Conservation (phyloP, 1,140 invertebrate genomes). For the Drosophila bocki region DNA sequence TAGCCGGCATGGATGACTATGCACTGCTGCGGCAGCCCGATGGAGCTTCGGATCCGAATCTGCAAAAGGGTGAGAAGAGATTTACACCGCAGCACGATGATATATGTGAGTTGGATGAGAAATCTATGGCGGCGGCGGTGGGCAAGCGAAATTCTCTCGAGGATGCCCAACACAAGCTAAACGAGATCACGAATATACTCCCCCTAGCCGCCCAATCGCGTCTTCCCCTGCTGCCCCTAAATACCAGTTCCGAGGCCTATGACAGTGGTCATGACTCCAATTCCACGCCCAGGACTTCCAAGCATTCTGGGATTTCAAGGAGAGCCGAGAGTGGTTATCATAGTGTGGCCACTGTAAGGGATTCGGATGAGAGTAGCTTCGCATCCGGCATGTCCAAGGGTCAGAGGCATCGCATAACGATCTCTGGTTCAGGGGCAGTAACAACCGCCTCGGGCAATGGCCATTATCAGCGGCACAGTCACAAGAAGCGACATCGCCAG, state of each 20-base stretch:
- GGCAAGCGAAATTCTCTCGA: constrained; percentile 88
- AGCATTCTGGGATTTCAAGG: constrained; percentile 90
- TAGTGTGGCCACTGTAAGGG: constrained; percentile 90
- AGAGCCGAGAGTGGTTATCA: constrained; percentile 95
- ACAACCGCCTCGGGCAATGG: constrained; percentile 33
- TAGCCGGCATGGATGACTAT: constrained; percentile 87
- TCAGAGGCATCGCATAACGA: constrained; percentile 88
- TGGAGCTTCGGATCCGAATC: constrained; percentile 95
- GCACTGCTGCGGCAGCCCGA: constrained; percentile 93
- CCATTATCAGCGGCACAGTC: constrained; percentile 68
- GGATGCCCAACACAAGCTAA: constrained; percentile 87
- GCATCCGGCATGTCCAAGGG: constrained; percentile 90
- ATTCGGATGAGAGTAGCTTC: constrained; percentile 93
- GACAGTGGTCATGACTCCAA: constrained; percentile 91
- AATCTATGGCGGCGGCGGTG: constrained; percentile 86
- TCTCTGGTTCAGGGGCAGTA: constrained; percentile 64
- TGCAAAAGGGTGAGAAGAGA: constrained; percentile 89
- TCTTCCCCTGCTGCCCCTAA: constrained; percentile 77
- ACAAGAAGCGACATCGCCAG: constrained; percentile 77
- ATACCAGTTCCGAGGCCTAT: constrained; percentile 87
- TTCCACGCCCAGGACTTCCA: constrained; percentile 91
- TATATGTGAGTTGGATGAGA: constrained; percentile 85
- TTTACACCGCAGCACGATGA: constrained; percentile 74
- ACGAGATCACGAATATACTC: constrained; percentile 78
- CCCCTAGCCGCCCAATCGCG: constrained; percentile 86